phyloP scores from a whole-genome alignment of 2,113 vertebrate species.

The Ophiodon elongatus region DNA sequence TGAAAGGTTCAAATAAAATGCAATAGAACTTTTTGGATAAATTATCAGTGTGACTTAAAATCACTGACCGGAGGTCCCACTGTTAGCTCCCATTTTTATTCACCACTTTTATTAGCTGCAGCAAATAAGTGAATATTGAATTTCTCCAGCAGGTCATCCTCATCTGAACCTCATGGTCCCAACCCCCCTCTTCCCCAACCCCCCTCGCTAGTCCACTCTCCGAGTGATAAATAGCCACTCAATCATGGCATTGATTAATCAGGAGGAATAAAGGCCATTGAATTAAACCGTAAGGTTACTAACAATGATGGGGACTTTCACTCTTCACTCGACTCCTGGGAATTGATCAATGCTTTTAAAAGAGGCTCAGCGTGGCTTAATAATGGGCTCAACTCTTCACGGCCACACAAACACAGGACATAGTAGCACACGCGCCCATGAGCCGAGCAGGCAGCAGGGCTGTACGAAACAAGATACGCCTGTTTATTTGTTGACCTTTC shows the following conservation, averaged over 20 bases:
- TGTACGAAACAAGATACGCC: constrained; percentile 57
- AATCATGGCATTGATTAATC: constrained; percentile 47
- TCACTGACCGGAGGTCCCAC: neutral
- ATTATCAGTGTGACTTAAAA: too few species aligned
- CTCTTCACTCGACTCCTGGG: constrained; percentile 42
- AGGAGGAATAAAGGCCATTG: constrained; percentile 44
- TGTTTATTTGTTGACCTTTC: constrained; percentile 76
- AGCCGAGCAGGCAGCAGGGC: constrained; percentile 35
- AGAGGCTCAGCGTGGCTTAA: constrained; percentile 24
- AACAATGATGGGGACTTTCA: constrained; percentile 44
- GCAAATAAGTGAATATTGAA: neutral
- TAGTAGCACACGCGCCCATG: constrained; percentile 22
- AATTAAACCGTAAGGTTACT: constrained; percentile 50
- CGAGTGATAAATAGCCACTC: constrained; percentile 50
- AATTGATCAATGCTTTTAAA: constrained; percentile 54
- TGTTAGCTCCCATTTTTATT: neutral
- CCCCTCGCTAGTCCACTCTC: neutral
- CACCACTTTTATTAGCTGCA: neutral
- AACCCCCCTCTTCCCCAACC: neutral
- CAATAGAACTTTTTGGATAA: neutral
- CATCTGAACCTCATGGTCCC: neutral
- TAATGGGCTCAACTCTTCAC: constrained; percentile 12
- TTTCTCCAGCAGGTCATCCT: constrained; percentile 11
- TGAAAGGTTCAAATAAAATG: neutral
- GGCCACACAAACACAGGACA: constrained; percentile 1